Percentiles rank a stretch among this genome's conserved stretches.
phyloP scores from a whole-genome alignment of 2,113 vertebrate genomes.

The Micronisus gabar region DNA sequence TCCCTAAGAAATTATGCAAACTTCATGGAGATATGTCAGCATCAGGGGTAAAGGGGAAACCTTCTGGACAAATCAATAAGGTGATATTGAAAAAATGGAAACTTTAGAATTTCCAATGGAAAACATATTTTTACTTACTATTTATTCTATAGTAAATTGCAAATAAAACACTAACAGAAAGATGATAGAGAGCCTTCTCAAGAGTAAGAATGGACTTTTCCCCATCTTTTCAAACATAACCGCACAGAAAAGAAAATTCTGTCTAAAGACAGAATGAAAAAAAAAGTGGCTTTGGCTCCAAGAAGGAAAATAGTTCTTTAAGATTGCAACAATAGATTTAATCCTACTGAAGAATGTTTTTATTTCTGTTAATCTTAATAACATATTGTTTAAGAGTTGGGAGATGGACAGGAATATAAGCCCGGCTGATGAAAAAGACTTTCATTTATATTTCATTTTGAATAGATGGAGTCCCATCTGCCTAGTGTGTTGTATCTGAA shows the following conservation, averaged over 20 bases:
- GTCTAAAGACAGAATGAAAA: background rate
- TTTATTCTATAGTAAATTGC: background rate
- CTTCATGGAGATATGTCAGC: fast-evolving
- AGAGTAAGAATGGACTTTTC: background rate
- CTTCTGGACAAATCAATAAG: background rate
- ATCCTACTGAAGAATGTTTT: background rate
- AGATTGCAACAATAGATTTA: background rate
- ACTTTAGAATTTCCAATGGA: background rate
- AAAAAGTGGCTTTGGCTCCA: background rate
- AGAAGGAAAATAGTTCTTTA: background rate
- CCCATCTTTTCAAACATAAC: background rate
- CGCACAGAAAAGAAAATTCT: background rate
- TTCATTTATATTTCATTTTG: background rate
- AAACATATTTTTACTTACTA: background rate
- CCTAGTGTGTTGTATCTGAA: background rate
- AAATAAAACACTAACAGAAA: background rate
- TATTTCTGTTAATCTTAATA: background rate
- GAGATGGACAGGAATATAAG: background rate
- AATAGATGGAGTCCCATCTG: background rate
- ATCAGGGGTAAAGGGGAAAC: background rate
- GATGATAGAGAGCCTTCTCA: background rate
- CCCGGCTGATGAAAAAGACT: background rate
- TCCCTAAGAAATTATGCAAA: background rate
- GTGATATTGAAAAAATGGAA: background rate
- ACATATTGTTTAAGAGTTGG: background rate